These are phyloP conservation scores for Penaeus vannamei DNA, from an alignment of 1,140 invertebrate species.

Conservation along the genomic window DNA sequence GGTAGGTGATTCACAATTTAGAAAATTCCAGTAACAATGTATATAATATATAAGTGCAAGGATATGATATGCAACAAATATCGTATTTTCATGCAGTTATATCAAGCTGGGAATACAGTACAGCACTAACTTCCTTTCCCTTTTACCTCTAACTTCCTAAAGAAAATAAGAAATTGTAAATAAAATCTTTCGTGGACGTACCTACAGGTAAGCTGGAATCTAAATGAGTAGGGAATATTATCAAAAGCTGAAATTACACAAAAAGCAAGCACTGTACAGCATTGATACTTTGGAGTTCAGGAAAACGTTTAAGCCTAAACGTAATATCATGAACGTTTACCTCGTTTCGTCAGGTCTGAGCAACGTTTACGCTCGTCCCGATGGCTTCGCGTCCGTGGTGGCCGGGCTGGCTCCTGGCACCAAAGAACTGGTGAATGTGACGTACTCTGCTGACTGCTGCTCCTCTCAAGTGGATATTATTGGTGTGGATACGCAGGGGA, in stretches of 20 bases:
- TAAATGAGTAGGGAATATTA: background rate
- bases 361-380: conserved; percentile 42
- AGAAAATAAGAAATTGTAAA: background rate
- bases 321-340: background rate
- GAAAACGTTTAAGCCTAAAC: too few species aligned
- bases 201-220: background rate
- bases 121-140: too few species aligned
- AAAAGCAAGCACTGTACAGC: too few species aligned
- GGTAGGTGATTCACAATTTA: conserved; percentile 31
- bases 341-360: conserved; percentile 15
- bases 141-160: too few species aligned
- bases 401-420: conserved; percentile 20
- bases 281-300: too few species aligned
- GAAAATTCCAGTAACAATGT: background rate
- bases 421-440: background rate
- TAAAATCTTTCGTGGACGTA: background rate
- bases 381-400: background rate
- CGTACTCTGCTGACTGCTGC: conserved; percentile 50
- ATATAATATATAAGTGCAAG: too few species aligned
- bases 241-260: too few species aligned
- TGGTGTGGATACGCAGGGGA: conserved; percentile 55
- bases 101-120: too few species aligned
- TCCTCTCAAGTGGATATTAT: conserved; percentile 54
- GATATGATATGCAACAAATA: too few species aligned
- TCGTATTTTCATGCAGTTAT: too few species aligned